phyloP scores from a whole-genome alignment of 2,797 vertebrate species.

The Pseudomugil tenellus region DNA sequence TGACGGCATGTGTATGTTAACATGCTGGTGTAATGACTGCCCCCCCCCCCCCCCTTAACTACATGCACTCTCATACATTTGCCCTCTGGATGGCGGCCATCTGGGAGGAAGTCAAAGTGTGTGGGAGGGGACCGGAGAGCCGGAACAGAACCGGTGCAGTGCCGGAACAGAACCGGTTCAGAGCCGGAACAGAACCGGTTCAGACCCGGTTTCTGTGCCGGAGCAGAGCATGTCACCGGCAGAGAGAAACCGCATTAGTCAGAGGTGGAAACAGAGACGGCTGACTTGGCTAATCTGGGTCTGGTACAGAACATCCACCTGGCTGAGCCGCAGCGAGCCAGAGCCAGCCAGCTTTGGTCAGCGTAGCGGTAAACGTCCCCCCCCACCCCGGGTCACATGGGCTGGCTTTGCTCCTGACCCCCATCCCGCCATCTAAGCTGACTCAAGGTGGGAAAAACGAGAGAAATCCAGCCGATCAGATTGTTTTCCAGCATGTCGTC shows the following conservation, averaged over 20 bases:
- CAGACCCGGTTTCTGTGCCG: too few species aligned
- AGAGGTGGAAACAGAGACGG: slow-evolving; percentile 58
- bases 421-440: slow-evolving; percentile 4
- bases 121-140: too few species aligned
- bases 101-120: slow-evolving; percentile 33
- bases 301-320: slow-evolving; percentile 73
- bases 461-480: neutral
- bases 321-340: slow-evolving; percentile 59
- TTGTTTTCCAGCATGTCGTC: slow-evolving; percentile 9
- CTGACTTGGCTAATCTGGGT: slow-evolving; percentile 70
- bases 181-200: too few species aligned
- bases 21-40: too few species aligned
- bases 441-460: neutral
- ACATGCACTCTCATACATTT: slow-evolving; percentile 33
- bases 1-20: neutral
- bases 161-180: too few species aligned
- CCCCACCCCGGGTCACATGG: slow-evolving; percentile 51
- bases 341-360: neutral
- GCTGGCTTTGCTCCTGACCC: slow-evolving; percentile 38
- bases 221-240: too few species aligned
- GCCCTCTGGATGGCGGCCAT: slow-evolving; percentile 45
- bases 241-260: too few species aligned
- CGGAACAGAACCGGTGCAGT: too few species aligned
- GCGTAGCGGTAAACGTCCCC: slow-evolving; percentile 46
- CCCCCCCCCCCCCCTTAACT: neutral